Evolutionary conservation across 2,113 vertebrate species (phyloP).

Genomic region (Butastur rufipennis): DNA sequence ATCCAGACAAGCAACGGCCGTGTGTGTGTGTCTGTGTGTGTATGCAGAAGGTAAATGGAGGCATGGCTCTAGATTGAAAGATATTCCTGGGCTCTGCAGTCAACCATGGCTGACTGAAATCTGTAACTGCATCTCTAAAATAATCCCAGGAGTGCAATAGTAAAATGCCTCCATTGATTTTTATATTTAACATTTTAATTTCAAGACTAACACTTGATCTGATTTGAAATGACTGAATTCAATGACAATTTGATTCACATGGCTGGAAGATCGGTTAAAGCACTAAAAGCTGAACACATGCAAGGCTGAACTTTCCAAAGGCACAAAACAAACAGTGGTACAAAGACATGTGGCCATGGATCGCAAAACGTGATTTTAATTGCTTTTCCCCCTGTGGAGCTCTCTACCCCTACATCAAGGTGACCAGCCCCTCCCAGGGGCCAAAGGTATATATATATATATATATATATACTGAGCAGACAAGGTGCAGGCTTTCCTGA

Average conservation of each 20-base stretch:
- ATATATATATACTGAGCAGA: no score
- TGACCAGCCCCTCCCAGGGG: not conserved
- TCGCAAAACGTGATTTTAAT: not conserved
- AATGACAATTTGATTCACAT: not conserved
- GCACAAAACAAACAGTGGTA: not conserved
- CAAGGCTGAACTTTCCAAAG: not conserved
- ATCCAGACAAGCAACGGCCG: accelerated
- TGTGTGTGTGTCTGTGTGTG: no score
- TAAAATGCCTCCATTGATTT: not conserved
- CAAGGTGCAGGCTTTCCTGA: not conserved
- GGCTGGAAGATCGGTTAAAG: not conserved
- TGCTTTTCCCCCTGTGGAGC: not conserved
- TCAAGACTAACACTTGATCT: not conserved
- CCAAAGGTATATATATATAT: not conserved
- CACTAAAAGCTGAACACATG: not conserved
- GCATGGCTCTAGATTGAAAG: not conserved
- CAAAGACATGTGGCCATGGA: not conserved
- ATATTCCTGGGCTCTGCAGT: not conserved
- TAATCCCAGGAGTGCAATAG: not conserved
- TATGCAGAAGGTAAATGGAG: not conserved
- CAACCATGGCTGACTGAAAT: not conserved
- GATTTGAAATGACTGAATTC: slow-evolving; percentile 7
- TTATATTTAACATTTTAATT: not conserved
- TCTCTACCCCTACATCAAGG: not conserved
- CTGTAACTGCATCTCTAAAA: not conserved